Conservation (phyloP, 2,888 invertebrate species). For the Diplazon laetatorius region DNA sequence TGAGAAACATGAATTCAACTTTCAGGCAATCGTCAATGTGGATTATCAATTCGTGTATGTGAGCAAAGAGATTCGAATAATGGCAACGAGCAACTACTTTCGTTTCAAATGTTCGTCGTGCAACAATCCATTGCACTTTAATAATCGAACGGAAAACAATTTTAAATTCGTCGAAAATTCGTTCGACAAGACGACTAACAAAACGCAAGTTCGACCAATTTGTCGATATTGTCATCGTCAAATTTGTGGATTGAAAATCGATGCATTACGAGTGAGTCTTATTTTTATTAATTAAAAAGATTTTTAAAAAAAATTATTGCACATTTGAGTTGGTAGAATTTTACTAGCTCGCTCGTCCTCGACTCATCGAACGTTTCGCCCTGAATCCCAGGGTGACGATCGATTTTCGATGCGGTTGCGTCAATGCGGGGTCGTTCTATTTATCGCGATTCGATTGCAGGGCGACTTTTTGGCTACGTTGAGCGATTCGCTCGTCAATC, state of each 20-base stretch:
- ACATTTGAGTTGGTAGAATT: too few species aligned
- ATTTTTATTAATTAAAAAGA: neutral
- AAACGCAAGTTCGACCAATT: neutral
- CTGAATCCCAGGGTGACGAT: constrained; percentile 11
- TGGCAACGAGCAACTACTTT: constrained; percentile 62
- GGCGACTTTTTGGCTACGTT: constrained; percentile 63
- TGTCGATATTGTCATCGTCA: constrained; percentile 54
- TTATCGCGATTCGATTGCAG: constrained; percentile 57
- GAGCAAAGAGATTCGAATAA: constrained; percentile 65
- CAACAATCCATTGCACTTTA: constrained; percentile 2
- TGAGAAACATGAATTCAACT: too few species aligned
- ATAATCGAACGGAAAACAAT: neutral
- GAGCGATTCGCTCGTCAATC: constrained; percentile 62
- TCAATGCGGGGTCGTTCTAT: constrained; percentile 50
- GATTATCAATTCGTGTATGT: constrained; percentile 68
- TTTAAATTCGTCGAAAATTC: constrained; percentile 1
- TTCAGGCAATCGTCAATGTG: constrained; percentile 57
- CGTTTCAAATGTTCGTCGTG: constrained; percentile 35
- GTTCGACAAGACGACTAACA: neutral
- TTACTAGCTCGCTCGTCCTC: neutral
- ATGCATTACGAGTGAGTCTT: constrained; percentile 53
- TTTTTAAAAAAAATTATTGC: too few species aligned
- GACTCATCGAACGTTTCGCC: neutral
- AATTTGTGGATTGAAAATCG: constrained; percentile 55
- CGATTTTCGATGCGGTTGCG: constrained; percentile 21